Evolutionary conservation across 2,113 vertebrate genomes (phyloP).

Genomic region (Podilymbus podiceps): DNA sequence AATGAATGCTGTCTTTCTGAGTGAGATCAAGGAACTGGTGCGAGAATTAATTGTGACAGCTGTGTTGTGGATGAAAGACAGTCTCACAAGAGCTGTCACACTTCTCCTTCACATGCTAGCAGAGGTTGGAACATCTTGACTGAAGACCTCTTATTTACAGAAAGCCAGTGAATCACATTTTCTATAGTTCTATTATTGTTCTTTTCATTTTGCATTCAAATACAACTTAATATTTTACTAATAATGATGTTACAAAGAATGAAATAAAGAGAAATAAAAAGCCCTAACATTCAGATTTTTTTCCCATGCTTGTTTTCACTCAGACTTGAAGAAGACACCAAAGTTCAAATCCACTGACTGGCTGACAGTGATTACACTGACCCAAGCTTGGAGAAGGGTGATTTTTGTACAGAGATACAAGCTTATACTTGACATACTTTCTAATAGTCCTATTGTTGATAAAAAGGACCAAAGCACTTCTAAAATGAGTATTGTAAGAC

Average conservation of each 20-base stretch:
- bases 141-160: constrained; percentile 32
- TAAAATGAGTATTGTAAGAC: not conserved
- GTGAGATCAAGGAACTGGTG: not conserved
- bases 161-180: not conserved
- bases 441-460: not conserved
- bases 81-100: not conserved
- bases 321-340: not conserved
- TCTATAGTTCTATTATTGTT: not conserved
- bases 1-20: not conserved
- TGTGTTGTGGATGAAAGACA: constrained; percentile 29
- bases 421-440: not conserved
- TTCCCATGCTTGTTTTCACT: not conserved
- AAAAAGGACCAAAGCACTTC: not conserved
- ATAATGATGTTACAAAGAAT: not conserved
- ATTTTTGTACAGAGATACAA: not conserved
- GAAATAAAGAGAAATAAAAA: not conserved
- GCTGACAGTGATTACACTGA: not conserved
- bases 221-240: not conserved
- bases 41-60: constrained; percentile 34
- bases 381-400: not conserved
- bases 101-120: not conserved
- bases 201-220: not conserved
- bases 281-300: not conserved
- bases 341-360: not conserved
- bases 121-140: not conserved